Evolutionary conservation across 2,888 invertebrate genomes (phyloP).

Genomic region (Mycalesis mineus): DNA sequence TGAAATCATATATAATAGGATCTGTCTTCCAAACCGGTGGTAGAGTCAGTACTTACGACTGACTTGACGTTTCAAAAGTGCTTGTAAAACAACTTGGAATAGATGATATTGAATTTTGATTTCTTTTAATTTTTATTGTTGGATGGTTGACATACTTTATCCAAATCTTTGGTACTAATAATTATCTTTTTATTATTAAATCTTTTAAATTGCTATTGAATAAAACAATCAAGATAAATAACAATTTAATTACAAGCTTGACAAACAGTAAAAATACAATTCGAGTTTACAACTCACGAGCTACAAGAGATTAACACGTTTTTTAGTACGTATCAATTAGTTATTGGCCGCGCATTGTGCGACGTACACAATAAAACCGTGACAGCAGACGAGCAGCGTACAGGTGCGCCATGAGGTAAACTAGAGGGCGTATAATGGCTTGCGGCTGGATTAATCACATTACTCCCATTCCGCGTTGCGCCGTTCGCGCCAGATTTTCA

Average conservation of each 20-base stretch:
- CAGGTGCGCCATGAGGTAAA: slow-evolving; percentile 22
- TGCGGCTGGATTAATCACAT: slow-evolving; percentile 72
- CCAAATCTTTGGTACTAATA: too few species aligned
- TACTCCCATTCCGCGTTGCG: slow-evolving; percentile 44
- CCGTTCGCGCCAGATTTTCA: slow-evolving; percentile 70
- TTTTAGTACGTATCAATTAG: background rate
- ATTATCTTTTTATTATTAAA: too few species aligned
- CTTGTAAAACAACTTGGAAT: too few species aligned
- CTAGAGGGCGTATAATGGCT: slow-evolving; percentile 56
- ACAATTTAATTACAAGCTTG: background rate
- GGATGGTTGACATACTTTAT: too few species aligned
- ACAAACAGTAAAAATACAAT: too few species aligned
- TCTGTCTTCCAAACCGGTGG: too few species aligned
- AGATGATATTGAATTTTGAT: too few species aligned
- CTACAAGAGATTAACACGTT: background rate
- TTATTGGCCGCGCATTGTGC: background rate
- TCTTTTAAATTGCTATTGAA: too few species aligned
- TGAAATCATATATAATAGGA: too few species aligned
- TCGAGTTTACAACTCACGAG: background rate
- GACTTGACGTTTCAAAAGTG: too few species aligned
- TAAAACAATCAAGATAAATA: background rate
- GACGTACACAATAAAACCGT: slow-evolving; percentile 17
- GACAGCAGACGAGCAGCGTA: slow-evolving; percentile 11
- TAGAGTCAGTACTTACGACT: too few species aligned
- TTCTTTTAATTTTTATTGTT: too few species aligned